A percentile compares a stretch with the other conserved stretches of the same genome.
phyloP scores from a whole-genome alignment of 1,140 invertebrate genomes.

The Drosophila carrolli region DNA sequence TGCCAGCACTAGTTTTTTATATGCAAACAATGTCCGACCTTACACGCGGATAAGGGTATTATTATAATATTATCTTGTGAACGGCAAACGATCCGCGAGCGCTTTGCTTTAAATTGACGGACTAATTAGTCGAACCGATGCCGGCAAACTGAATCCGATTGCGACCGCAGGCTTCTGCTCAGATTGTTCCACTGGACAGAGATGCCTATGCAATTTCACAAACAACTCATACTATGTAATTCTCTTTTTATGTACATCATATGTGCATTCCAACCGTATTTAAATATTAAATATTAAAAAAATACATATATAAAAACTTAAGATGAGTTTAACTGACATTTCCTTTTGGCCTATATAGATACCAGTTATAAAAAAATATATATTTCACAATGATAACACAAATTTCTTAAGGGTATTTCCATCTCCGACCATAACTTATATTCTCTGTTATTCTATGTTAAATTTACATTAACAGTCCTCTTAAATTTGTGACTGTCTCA shows the following conservation, averaged over 20 bases:
- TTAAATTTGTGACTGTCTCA: conserved; percentile 16
- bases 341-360: too few species aligned
- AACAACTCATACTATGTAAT: conserved; percentile 2
- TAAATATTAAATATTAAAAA: too few species aligned
- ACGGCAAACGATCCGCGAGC: conserved; percentile 29
- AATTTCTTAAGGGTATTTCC: neutral
- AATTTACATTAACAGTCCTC: conserved; percentile 54
- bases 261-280: too few species aligned
- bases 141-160: conserved; percentile 60
- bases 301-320: too few species aligned
- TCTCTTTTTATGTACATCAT: too few species aligned
- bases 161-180: conserved; percentile 13
- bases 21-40: neutral
- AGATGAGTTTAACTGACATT: too few species aligned
- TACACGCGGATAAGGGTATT: neutral
- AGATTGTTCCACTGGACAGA: conserved; percentile 17
- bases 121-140: conserved; percentile 74
- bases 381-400: neutral
- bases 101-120: conserved; percentile 61
- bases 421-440: neutral
- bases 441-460: neutral
- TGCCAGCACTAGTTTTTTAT: neutral
- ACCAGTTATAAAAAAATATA: too few species aligned
- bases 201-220: conserved; percentile 11
- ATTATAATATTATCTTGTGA: conserved; percentile 17